These are phyloP conservation scores for Lepisosteus oculatus DNA, from an alignment of 2,113 vertebrate genomes.

Conservation along the genomic window DNA sequence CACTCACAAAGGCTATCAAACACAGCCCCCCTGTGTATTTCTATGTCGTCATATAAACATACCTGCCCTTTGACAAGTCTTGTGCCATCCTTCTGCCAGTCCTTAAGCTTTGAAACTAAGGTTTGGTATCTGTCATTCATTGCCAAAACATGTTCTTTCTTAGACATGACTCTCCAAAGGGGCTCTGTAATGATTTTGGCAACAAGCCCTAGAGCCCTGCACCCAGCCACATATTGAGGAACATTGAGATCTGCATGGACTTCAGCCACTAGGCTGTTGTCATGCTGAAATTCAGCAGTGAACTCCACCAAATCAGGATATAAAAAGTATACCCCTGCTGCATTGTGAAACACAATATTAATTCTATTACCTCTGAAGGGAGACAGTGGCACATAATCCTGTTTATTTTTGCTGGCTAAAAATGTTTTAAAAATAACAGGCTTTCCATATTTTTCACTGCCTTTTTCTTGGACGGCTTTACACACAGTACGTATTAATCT, in stretches of 20 bases:
- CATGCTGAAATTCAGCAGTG: not conserved
- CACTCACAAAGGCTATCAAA: not conserved
- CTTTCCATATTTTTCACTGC: not conserved
- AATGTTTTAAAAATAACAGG: not conserved
- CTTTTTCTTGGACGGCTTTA: not conserved
- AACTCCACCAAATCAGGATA: not conserved
- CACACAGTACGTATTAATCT: not conserved
- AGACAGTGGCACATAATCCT: not conserved
- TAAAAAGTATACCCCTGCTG: not conserved
- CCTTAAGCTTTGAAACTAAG: not conserved
- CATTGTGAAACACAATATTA: slow-evolving; percentile 1
- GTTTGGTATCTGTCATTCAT: not conserved
- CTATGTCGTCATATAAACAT: not conserved
- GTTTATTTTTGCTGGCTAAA: not conserved
- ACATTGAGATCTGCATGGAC: not conserved
- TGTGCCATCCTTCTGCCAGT: not conserved
- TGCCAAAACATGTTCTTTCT: not conserved
- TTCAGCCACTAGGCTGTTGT: not conserved
- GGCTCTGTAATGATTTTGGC: not conserved
- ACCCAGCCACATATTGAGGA: not conserved
- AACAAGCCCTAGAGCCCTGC: not conserved
- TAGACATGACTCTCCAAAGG: not conserved
- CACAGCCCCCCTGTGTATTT: not conserved
- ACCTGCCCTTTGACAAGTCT: not conserved
- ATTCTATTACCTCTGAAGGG: not conserved